Percentiles rank a stretch among this genome's conserved stretches.
Conservation (phyloP, 2,797 vertebrate species). For the Pitangus sulphuratus region DNA sequence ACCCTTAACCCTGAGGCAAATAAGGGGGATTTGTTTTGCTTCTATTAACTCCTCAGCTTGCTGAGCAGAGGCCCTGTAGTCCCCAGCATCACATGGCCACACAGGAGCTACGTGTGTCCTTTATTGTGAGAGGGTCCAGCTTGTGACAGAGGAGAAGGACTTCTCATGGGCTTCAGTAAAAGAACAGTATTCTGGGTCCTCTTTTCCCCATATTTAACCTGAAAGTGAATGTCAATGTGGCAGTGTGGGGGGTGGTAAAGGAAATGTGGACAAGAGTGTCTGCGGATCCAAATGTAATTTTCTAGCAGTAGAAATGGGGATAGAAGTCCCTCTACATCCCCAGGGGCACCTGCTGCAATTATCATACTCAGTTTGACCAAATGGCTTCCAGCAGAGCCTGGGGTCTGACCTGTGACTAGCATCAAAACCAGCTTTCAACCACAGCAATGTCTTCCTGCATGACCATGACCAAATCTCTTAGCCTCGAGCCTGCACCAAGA, state of each 20-base stretch:
- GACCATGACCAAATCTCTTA: background rate
- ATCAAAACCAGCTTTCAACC: background rate
- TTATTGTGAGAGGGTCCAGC: background rate
- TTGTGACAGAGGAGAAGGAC: background rate
- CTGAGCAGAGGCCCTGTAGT: conserved; percentile 41
- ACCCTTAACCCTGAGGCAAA: conserved; percentile 80
- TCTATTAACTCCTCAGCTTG: conserved; percentile 76
- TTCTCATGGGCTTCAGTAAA: background rate
- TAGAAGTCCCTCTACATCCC: background rate
- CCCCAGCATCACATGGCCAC: background rate
- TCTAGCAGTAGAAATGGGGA: background rate
- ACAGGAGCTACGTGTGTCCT: background rate
- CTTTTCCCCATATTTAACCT: background rate
- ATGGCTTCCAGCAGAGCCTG: background rate
- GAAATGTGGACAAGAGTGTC: background rate
- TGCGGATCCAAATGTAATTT: background rate
- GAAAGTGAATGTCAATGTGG: accelerated
- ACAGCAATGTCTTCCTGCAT: background rate
- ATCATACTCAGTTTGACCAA: background rate
- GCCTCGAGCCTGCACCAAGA: background rate
- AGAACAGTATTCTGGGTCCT: accelerated
- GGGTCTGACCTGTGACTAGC: background rate
- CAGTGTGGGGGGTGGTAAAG: background rate
- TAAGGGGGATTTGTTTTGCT: conserved; percentile 77
- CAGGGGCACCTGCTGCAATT: background rate